A percentile compares a stretch with the other conserved stretches of the same genome.
phyloP scores from a whole-genome alignment of 2,888 invertebrate species.

The Horisme vitalbata region DNA sequence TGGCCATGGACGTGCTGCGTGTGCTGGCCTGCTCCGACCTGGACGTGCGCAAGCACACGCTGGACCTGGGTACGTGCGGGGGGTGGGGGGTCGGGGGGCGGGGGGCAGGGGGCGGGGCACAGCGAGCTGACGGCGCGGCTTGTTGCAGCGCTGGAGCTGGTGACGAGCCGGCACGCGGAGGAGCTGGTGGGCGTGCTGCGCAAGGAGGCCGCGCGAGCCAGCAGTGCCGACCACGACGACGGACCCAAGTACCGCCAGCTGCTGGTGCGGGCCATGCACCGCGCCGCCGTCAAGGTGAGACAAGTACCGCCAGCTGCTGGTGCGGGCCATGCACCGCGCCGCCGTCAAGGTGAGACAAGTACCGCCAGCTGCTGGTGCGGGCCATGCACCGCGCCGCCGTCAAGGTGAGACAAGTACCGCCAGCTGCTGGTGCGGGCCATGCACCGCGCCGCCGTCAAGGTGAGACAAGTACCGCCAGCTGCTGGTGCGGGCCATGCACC shows the following conservation, averaged over 20 bases:
- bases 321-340: too few species aligned
- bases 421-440: too few species aligned
- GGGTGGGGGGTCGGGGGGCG: too few species aligned
- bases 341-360: too few species aligned
- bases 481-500: too few species aligned
- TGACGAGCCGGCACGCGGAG: slow-evolving; percentile 31
- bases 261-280: slow-evolving; percentile 96
- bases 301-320: too few species aligned
- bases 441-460: too few species aligned
- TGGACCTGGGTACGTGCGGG: slow-evolving; percentile 87
- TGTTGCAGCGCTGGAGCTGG: slow-evolving; percentile 32
- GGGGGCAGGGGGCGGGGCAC: too few species aligned
- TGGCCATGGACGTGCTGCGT: slow-evolving; percentile 98
- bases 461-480: too few species aligned
- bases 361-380: too few species aligned
- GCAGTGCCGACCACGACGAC: slow-evolving; percentile 95
- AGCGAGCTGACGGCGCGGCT: slow-evolving; percentile 98
- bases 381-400: too few species aligned
- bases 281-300: slow-evolving; percentile 93
- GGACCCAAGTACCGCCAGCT: slow-evolving; percentile 97
- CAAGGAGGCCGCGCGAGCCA: slow-evolving; percentile 96
- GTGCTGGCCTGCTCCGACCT: slow-evolving; percentile 96
- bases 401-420: too few species aligned
- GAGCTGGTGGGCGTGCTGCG: slow-evolving; percentile 94
- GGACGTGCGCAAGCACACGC: slow-evolving; percentile 95